These are phyloP conservation scores for Apogon hyalosoma DNA, from an alignment of 2,797 vertebrate species.

Conservation along the genomic window DNA sequence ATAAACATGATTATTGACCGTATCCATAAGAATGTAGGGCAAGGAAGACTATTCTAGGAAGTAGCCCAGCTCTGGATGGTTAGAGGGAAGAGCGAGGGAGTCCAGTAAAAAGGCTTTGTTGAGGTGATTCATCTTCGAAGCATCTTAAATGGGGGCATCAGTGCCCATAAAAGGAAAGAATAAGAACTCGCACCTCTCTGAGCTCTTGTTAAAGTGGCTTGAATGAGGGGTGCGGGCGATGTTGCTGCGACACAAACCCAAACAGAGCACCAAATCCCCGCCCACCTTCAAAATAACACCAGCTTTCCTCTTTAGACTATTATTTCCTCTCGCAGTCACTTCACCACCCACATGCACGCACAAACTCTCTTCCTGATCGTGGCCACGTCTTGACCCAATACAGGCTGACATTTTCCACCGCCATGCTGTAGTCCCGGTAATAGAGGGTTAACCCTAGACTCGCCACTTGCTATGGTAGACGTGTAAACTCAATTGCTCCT, in stretches of 20 bases:
- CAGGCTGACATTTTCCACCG: slow-evolving; percentile 43
- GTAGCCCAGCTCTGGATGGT: slow-evolving; percentile 42
- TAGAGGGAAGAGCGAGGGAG: slow-evolving; percentile 22
- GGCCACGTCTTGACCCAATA: slow-evolving; percentile 27
- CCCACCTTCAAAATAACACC: slow-evolving; percentile 42
- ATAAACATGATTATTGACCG: slow-evolving; percentile 57
- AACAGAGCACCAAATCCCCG: slow-evolving; percentile 36
- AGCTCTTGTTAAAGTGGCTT: slow-evolving; percentile 41
- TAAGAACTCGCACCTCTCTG: slow-evolving; percentile 23
- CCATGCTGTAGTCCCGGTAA: slow-evolving; percentile 20
- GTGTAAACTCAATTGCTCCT: slow-evolving; percentile 19
- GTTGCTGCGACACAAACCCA: slow-evolving; percentile 51
- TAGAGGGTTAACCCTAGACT: slow-evolving; percentile 17
- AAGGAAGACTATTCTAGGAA: slow-evolving; percentile 50
- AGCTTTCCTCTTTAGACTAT: slow-evolving; percentile 18
- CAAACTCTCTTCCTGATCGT: slow-evolving; percentile 7
- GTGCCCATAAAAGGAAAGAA: slow-evolving; percentile 57
- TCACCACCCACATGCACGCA: slow-evolving; percentile 3
- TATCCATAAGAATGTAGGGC: slow-evolving; percentile 52
- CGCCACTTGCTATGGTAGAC: not conserved
- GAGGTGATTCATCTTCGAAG: slow-evolving; percentile 63
- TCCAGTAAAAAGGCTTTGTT: slow-evolving; percentile 39
- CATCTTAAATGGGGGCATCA: slow-evolving; percentile 43
- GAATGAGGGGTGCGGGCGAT: slow-evolving; percentile 44
- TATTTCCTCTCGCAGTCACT: slow-evolving; percentile 21